These are phyloP conservation scores for Lumbricus terrestris DNA, from an alignment of 2,888 invertebrate genomes.

Conservation along the genomic window DNA sequence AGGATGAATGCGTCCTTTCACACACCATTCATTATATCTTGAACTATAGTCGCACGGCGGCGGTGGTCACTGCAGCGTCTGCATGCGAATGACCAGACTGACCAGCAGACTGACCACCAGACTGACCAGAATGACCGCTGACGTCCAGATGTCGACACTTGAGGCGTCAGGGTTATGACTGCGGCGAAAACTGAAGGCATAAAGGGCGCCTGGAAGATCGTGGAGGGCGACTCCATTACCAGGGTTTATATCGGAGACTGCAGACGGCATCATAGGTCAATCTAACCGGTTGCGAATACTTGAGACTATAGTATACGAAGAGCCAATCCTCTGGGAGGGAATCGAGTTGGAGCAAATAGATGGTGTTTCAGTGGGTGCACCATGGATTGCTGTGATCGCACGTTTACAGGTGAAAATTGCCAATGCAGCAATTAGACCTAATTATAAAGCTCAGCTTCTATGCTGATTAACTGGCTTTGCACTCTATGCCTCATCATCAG, in stretches of 20 bases:
- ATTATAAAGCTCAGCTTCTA: too few relatives aligned
- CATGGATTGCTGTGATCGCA: too few relatives aligned
- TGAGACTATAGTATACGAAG: too few relatives aligned
- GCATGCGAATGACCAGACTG: neutral
- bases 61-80: neutral
- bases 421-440: too few relatives aligned
- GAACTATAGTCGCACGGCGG: neutral
- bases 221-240: too few relatives aligned
- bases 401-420: too few relatives aligned
- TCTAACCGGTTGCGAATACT: neutral
- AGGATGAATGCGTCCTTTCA: neutral
- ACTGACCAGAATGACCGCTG: neutral
- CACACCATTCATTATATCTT: neutral
- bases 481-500: too few relatives aligned
- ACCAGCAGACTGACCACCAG: neutral
- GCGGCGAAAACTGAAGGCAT: neutral
- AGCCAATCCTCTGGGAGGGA: neutral
- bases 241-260: neutral
- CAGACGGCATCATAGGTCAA: neutral
- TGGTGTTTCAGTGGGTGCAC: neutral
- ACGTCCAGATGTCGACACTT: slow-evolving; percentile 8
- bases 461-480: too few relatives aligned
- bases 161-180: slow-evolving; percentile 3
- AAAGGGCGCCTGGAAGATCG: neutral
- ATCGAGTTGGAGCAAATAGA: neutral